Conservation (phyloP, 1,140 invertebrate genomes). For the Conopomorpha cramerella region DNA sequence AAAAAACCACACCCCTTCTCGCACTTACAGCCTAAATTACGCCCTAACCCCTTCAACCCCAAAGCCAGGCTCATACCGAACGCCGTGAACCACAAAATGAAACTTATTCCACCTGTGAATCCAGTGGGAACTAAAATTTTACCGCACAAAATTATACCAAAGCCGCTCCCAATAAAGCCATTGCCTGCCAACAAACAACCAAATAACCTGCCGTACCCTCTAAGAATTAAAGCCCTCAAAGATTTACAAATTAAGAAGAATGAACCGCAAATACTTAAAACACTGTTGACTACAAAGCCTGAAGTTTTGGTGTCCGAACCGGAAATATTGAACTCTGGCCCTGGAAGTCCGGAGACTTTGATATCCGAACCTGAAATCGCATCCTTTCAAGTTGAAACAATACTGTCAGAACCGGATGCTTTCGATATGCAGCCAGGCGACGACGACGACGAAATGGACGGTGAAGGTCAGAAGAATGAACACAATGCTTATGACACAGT, state of each 20-base stretch:
- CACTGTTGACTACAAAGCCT: slow-evolving; percentile 42
- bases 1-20: slow-evolving; percentile 24
- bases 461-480: slow-evolving; percentile 26
- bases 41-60: slow-evolving; percentile 52
- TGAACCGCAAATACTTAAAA: slow-evolving; percentile 56
- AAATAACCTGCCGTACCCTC: slow-evolving; percentile 45
- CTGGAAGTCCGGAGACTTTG: slow-evolving; percentile 52
- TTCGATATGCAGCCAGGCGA: slow-evolving; percentile 26
- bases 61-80: slow-evolving; percentile 50
- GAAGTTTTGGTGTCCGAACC: slow-evolving; percentile 49
- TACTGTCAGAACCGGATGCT: slow-evolving; percentile 44
- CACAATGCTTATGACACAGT: slow-evolving; percentile 43
- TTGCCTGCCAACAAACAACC: slow-evolving; percentile 15
- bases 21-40: slow-evolving; percentile 38
- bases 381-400: slow-evolving; percentile 53
- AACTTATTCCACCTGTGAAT: slow-evolving; percentile 31
- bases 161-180: slow-evolving; percentile 39
- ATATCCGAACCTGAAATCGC: slow-evolving; percentile 56
- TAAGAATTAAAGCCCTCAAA: slow-evolving; percentile 48
- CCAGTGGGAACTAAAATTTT: slow-evolving; percentile 30
- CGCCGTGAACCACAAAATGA: slow-evolving; percentile 46
- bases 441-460: slow-evolving; percentile 29
- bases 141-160: slow-evolving; percentile 26
- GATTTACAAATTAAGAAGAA: slow-evolving; percentile 54
- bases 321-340: slow-evolving; percentile 47